Conservation (phyloP, 2,113 vertebrate species). For the Ifrita kowaldi region DNA sequence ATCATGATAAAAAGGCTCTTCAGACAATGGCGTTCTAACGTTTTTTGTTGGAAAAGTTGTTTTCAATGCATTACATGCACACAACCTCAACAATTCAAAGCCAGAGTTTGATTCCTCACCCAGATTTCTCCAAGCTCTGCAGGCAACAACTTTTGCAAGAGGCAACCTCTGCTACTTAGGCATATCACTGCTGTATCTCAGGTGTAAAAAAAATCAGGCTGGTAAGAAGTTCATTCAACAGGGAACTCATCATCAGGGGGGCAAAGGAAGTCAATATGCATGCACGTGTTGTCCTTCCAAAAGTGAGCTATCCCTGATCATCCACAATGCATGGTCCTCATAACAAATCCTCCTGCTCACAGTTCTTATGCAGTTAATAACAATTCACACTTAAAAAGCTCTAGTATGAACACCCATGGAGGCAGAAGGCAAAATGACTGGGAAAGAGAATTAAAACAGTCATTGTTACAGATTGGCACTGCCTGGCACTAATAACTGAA, state of each 20-base stretch:
- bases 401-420: not conserved
- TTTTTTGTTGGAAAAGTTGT: not conserved
- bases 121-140: not conserved
- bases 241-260: not conserved
- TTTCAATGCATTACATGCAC: not conserved
- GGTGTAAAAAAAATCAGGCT: not conserved
- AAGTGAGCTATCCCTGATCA: not conserved
- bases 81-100: not conserved
- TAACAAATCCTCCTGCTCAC: not conserved
- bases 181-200: not conserved
- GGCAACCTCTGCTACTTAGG: not conserved
- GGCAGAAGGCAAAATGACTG: not conserved
- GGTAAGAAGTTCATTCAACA: not conserved
- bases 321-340: accelerated
- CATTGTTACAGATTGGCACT: not conserved
- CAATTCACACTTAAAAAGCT: not conserved
- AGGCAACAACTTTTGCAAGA: not conserved
- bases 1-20: not conserved
- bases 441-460: not conserved
- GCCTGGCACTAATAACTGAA: not conserved
- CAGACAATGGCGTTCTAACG: not conserved
- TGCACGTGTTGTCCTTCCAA: accelerated
- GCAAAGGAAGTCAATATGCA: not conserved
- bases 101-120: not conserved
- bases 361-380: not conserved